Evolutionary conservation across 37 sponge, comb jelly and placozoan species (phyloP).

Genomic region (Chondrilla cf. caribensis): DNA sequence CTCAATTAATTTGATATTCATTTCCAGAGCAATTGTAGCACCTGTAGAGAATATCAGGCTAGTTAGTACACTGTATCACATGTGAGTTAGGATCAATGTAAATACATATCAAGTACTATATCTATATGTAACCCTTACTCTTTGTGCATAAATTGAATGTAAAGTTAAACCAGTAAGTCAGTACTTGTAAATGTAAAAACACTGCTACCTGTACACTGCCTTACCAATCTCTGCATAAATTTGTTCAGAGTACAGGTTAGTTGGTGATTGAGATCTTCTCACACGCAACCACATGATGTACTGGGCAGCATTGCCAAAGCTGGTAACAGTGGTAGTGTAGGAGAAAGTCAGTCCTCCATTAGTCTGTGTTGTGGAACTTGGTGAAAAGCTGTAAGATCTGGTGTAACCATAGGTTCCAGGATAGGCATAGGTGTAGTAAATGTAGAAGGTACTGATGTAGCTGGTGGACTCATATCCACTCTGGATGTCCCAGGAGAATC

Average conservation of each 20-base stretch:
- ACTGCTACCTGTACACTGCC: too few species aligned
- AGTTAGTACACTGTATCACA: neutral
- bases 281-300: slow-evolving; percentile 2
- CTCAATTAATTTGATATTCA: neutral
- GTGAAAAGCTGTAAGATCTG: neutral
- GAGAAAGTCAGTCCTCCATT: neutral
- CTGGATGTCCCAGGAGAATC: slow-evolving; percentile 18
- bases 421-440: neutral
- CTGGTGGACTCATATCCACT: neutral
- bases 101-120: too few species aligned
- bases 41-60: neutral
- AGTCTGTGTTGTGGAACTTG: neutral
- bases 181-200: too few species aligned
- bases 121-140: too few species aligned
- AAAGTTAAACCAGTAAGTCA: too few species aligned
- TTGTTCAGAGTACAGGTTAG: neutral
- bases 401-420: neutral
- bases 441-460: neutral
- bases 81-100: too few species aligned
- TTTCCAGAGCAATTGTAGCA: neutral
- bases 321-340: slow-evolving; percentile 1
- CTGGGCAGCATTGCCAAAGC: neutral
- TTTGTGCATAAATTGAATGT: too few species aligned
- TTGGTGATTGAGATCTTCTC: neutral
- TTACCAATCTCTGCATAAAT: neutral